phyloP scores from a whole-genome alignment of 1,140 invertebrate species.

The Phymorhynchus buccinoides region DNA sequence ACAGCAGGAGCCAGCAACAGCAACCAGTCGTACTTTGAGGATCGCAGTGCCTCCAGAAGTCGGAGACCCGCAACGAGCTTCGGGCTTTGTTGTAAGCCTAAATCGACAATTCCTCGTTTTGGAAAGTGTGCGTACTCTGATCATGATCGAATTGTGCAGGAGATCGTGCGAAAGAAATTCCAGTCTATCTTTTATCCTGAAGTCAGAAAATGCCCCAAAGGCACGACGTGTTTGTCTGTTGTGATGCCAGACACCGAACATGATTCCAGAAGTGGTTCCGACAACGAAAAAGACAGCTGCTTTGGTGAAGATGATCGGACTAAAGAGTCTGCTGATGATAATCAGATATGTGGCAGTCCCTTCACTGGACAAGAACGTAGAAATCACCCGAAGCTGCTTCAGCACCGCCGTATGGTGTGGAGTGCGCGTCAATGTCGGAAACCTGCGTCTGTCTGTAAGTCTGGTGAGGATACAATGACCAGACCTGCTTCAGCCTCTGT shows the following conservation, averaged over 20 bases:
- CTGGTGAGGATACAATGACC: neutral
- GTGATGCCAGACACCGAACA: neutral
- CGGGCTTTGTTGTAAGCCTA: too few relatives aligned
- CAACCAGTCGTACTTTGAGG: too few relatives aligned
- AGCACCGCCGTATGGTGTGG: neutral
- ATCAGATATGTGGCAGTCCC: neutral
- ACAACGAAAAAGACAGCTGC: neutral
- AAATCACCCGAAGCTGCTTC: neutral
- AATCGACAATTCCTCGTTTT: neutral
- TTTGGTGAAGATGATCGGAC: too few relatives aligned
- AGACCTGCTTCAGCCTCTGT: neutral
- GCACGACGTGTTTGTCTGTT: neutral
- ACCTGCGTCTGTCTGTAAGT: neutral
- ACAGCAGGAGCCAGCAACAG: neutral
- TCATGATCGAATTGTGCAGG: neutral
- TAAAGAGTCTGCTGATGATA: neutral
- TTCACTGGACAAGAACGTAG: neutral
- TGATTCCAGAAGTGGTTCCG: neutral
- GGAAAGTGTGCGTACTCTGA: constrained; percentile 2
- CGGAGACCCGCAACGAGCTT: neutral
- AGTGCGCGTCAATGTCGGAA: neutral
- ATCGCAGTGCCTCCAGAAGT: too few relatives aligned
- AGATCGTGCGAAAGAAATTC: constrained; percentile 11
- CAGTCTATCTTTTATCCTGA: constrained; percentile 11
- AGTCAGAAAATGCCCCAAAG: neutral